Evolutionary conservation across 2,888 invertebrate genomes (phyloP).

Genomic region (Malthinus flaveolus): DNA sequence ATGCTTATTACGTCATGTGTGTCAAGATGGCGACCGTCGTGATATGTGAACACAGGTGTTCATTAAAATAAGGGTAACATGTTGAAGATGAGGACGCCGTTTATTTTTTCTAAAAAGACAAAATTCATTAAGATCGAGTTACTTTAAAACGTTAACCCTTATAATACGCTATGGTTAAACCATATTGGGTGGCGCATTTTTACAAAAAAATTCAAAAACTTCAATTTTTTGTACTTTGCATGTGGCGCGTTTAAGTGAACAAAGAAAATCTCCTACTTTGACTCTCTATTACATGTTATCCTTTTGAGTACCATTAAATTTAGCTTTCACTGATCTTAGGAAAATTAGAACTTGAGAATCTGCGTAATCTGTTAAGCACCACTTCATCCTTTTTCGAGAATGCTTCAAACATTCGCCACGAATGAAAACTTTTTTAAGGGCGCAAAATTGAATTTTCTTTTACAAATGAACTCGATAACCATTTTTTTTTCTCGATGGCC

Average conservation of each 20-base stretch:
- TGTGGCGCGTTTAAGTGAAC: too few species aligned
- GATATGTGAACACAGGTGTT: slow-evolving; percentile 7
- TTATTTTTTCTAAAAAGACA: slow-evolving; percentile 2
- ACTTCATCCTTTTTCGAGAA: slow-evolving; percentile 25
- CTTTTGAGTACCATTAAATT: slow-evolving; percentile 22
- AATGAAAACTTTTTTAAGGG: too few species aligned
- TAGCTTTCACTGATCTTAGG: slow-evolving; percentile 30
- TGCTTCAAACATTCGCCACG: slow-evolving; percentile 7
- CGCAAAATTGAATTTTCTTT: too few species aligned
- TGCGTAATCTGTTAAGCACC: slow-evolving; percentile 33
- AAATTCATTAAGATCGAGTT: not conserved
- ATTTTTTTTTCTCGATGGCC: too few species aligned
- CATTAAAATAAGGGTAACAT: slow-evolving; percentile 6
- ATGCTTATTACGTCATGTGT: slow-evolving; percentile 7
- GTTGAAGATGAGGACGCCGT: not conserved
- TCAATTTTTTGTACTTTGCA: too few species aligned
- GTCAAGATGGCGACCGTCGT: slow-evolving; percentile 6
- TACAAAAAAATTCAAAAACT: too few species aligned
- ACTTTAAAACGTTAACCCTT: too few species aligned
- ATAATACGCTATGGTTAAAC: too few species aligned
- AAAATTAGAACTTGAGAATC: slow-evolving; percentile 34
- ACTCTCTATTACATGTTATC: slow-evolving; percentile 24
- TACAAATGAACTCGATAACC: too few species aligned
- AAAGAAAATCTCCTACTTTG: not conserved
- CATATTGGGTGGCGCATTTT: too few species aligned